Evolutionary conservation across 53 echinoderm and acorn worm genomes (phyloP), one percentile per base, ranked within the genome.

Genomic region (Paracentrotus lividus): DNA sequence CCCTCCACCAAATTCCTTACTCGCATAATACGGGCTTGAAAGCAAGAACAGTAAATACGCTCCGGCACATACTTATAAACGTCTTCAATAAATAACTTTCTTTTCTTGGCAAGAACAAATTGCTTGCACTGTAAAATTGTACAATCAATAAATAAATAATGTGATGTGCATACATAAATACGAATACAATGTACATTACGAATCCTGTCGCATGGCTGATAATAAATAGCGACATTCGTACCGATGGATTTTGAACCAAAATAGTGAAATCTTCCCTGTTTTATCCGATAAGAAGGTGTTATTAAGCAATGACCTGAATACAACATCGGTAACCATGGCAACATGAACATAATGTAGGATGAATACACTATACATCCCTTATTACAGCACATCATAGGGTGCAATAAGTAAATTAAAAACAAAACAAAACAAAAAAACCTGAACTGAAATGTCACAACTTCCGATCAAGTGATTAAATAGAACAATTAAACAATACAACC

Each of bases 171-270:
- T 42, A 90, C 67, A 90, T 90, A 90, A 90, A 90, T 90, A 90
- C 66, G 90, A 90, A 90, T 90, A 90, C 90, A 61, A 43, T 65
- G 32, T 90, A 90, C 90, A 90, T 90, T 61, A 90, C 64, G 23
- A 90, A 20, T 32, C 40, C 15, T 69, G 69, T 69, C 69, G 69
- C 69, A 36, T 38, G 18, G 78, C 51, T 85, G 12, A 85, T n/a
- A 51, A 85, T 85, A 85, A 85, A 85, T 85, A 78, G 42, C 42
- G 64, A 29, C 29, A 29, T 29, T 27, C 31, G 10, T 64, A 72
- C 72, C 72, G 40, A 72, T 72, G 72, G 5, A 72, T 18, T 72
- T 72, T 40, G 27, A 72, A 72, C 36, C 20, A 1, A 72, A 72
- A 72, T 72, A 72, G 36, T 72, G 40, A 72, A 72, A 72, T 72